Percentiles rank a stretch among this genome's conserved stretches.
Conservation (phyloP, 2,888 invertebrate genomes). For the Limulus polyphemus region DNA sequence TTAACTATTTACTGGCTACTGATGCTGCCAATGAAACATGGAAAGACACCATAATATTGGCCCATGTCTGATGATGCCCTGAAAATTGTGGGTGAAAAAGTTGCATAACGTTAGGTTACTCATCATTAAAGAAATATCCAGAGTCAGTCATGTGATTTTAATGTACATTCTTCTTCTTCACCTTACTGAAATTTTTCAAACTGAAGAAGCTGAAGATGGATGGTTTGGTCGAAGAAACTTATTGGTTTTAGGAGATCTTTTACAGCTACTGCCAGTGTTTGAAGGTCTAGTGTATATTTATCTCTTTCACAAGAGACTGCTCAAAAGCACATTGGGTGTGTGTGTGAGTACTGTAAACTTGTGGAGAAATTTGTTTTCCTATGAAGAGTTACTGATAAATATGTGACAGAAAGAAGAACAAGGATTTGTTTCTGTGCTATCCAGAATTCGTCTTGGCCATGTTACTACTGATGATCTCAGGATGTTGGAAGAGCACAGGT, state of each 20-base stretch:
- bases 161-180: constrained; percentile 7
- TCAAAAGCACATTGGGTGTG: too few species aligned
- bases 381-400: neutral
- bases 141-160: constrained; percentile 1
- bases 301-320: too few species aligned
- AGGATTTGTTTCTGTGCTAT: neutral
- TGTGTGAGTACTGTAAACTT: too few species aligned
- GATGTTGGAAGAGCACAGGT: too few species aligned
- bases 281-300: neutral
- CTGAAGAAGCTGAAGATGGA: constrained; percentile 6
- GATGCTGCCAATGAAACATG: neutral
- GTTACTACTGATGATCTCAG: too few species aligned
- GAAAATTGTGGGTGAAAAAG: neutral
- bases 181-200: constrained; percentile 6
- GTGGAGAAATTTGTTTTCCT: neutral
- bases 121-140: constrained; percentile 8
- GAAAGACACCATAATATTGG: neutral
- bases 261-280: constrained; percentile 8
- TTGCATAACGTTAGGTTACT: neutral
- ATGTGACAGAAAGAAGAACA: neutral
- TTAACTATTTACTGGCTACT: neutral
- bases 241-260: constrained; percentile 9
- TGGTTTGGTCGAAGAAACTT: constrained; percentile 10
- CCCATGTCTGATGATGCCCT: neutral
- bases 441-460: neutral